Base-by-base conservation (phyloP, 1,140 invertebrate genomes). In the Drusus annulatus region DNA sequence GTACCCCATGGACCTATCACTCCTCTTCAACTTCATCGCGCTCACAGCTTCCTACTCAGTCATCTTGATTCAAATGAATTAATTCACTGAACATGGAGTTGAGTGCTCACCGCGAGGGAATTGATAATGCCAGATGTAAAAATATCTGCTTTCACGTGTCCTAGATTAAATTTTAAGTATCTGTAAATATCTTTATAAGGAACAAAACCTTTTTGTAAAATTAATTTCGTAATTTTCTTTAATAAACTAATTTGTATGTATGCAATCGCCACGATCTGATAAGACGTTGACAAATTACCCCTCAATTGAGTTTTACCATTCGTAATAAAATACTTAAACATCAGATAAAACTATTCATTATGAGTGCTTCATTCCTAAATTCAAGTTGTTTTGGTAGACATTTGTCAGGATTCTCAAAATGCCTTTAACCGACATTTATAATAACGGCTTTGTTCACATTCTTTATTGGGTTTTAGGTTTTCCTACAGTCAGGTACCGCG, bases 21-120 rank as follows among this genome's bases (percentile, higher is more conserved):
- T 56, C 17, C 51, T 74, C 52, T 74, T 17, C 23, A 25, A 52
- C 25, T 54, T 74, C 19, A 19, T 74, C 23, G 51, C 51, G 10
- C 13, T 28, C 8, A 56, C 51, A 13, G 45, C 16, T 21, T 54
- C 71, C 52, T 74, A 74, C 23, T 54, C 50, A 21, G 52, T 74
- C n/a, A 74, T 74, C 3, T 51, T 74, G 3, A 74, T 74, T 74
- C 71, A 74, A 54, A 54, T 74, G 71, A 52, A 54, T 54, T 56
- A 28, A 63, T 23, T 45, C 7, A 45, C 13, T 45, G 36, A 45
- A 10, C 10, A 8, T 45, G 36, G 36, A 8, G 0, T 45, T 45
- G 13, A 45, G 10, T 45, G 36, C 36, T 45, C 36, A 45, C 13
- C 10, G 7, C n/a, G n/a, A n/a, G 13, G 8, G 36, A 13, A 10